A percentile compares a stretch with the other conserved stretches of the same genome.
phyloP scores from a whole-genome alignment of 2,888 invertebrate species.

The Netelia melanura region DNA sequence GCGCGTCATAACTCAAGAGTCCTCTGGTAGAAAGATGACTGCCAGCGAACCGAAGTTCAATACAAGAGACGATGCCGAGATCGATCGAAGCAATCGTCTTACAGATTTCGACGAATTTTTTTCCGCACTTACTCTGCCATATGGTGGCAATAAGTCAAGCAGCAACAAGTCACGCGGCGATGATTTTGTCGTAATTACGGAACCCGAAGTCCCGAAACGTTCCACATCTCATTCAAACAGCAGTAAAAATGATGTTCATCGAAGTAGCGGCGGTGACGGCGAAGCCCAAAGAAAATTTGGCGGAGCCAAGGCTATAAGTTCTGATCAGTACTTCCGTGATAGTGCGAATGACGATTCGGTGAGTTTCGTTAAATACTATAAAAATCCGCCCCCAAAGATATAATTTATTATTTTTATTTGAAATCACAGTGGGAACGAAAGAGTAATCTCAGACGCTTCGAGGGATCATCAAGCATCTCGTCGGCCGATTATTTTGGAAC shows the following conservation, averaged over 20 bases:
- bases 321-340: constrained; percentile 97
- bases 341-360: constrained; percentile 86
- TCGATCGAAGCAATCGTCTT: constrained; percentile 71
- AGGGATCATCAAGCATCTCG: constrained; percentile 97
- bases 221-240: constrained; percentile 71
- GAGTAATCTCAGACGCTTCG: constrained; percentile 90
- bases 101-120: constrained; percentile 85
- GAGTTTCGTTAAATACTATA: constrained; percentile 71
- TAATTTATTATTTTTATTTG: background rate
- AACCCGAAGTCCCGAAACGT: constrained; percentile 80
- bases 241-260: constrained; percentile 62
- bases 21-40: constrained; percentile 82
- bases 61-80: constrained; percentile 75
- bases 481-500: constrained; percentile 97
- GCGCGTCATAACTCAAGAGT: constrained; percentile 95
- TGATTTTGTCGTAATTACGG: constrained; percentile 84
- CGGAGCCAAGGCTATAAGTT: constrained; percentile 98
- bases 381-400: background rate
- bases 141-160: constrained; percentile 73
- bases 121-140: constrained; percentile 74
- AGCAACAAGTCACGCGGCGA: constrained; percentile 79
- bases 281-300: constrained; percentile 98
- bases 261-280: constrained; percentile 85
- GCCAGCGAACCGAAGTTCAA: constrained; percentile 74
- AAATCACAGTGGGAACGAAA: constrained; percentile 86